Evolutionary conservation across 53 echinoderm and acorn worm species (phyloP), one percentile per base, ranked within the genome.

Genomic region (Holothuria leucospilota): DNA sequence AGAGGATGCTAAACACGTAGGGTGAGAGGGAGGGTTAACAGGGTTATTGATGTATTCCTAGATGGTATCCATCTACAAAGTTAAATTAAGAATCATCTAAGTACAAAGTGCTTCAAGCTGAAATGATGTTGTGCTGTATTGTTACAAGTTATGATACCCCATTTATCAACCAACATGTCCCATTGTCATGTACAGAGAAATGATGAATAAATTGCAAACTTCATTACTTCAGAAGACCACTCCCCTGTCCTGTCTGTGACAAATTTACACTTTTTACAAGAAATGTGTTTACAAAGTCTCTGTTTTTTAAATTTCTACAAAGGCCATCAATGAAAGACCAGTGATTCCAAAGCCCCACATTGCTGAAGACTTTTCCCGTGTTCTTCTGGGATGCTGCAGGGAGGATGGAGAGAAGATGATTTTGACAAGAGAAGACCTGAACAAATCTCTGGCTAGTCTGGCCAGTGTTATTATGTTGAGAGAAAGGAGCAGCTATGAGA

Each of bases 301-400:
- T 73, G 10, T 51, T 1, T 20, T 62, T 38, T 82, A 7, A 52
- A 20, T 71, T 68, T 29, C 51, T 24, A 20, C 62, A 5, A 61
- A 95, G 99, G 92, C 90, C 20, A 99, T 99, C 58, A 99, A 99
- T 86, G 95, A 99, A 84, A 91, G 99, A 29, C 89, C 95, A 68
- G 95, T 95, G 58, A 92, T 99, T 65, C 93, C 95, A 51, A 95
- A 95, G 85, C 99, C 99, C 16, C 99, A 99, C 82, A 91, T 99
- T 58, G 95, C 92, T 53, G 99, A 99, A 66, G 95, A 99, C 64
- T 99, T 99, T 86, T 75, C 93, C 68, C 84, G 92, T 40, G 87
- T 92, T 29, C 86, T 99, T 23, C 86, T 95, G 21, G 71, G 78
- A 39, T 85, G 85, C 74, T 89, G 77, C 15, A 78, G 63, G 2